Percentiles rank a stretch among this genome's conserved stretches.
Conservation (phyloP, 2,113 vertebrate species). For the Puma concolor region DNA sequence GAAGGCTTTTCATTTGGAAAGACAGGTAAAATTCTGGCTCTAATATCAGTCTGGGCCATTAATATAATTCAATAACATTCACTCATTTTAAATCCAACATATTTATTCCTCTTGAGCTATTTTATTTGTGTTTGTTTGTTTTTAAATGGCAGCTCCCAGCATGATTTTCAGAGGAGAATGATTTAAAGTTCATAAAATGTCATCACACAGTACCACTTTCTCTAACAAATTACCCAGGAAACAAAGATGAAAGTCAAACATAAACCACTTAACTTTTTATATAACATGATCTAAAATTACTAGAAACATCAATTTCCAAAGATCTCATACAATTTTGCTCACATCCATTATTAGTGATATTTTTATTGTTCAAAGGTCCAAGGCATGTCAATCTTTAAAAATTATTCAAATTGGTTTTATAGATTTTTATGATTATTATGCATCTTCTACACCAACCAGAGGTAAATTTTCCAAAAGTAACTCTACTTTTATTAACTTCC, state of each 20-base stretch:
- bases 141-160: constrained; percentile 78
- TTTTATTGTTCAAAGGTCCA: background rate
- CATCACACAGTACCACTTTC: constrained; percentile 51
- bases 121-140: constrained; percentile 68
- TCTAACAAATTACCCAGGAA: constrained; percentile 70
- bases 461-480: background rate
- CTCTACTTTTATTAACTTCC: background rate
- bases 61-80: constrained; percentile 18
- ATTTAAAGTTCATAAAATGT: constrained; percentile 80
- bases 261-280: constrained; percentile 41
- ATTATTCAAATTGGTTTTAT: constrained; percentile 3
- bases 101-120: constrained; percentile 61
- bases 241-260: constrained; percentile 64
- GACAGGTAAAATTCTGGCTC: background rate
- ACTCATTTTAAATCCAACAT: constrained; percentile 25
- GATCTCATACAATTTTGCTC: background rate
- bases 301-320: constrained; percentile 40
- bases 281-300: constrained; percentile 46
- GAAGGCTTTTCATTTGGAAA: background rate
- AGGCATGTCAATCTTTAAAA: background rate
- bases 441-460: background rate
- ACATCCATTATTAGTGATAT: background rate
- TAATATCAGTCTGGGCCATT: constrained; percentile 8
- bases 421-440: background rate
- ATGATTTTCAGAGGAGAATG: constrained; percentile 66